Percentiles rank a stretch among this genome's conserved stretches.
Conservation (phyloP, 2,888 invertebrate genomes). For the Scelioninae gen. 2 region DNA sequence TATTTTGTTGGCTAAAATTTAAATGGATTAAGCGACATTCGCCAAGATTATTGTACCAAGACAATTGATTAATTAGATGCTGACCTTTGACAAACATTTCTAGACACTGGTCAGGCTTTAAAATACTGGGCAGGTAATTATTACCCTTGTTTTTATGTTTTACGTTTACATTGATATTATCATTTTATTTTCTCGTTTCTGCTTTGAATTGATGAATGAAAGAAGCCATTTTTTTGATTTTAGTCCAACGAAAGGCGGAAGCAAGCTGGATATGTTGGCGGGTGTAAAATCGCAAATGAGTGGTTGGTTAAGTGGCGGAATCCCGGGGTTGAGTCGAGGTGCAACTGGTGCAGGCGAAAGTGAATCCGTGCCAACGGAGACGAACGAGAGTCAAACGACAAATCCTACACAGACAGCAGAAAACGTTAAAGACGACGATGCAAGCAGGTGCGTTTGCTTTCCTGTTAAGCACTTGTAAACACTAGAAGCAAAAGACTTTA, state of each 20-base stretch:
- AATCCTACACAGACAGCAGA: slow-evolving; percentile 75
- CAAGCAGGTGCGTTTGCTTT: slow-evolving; percentile 77
- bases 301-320: slow-evolving; percentile 89
- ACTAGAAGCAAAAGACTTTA: slow-evolving; percentile 4
- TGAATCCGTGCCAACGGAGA: slow-evolving; percentile 71
- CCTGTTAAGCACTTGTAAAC: slow-evolving; percentile 14
- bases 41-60: slow-evolving; percentile 24
- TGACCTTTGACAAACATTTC: slow-evolving; percentile 44
- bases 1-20: no score
- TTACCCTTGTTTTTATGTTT: slow-evolving; percentile 27
- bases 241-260: slow-evolving; percentile 83
- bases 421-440: slow-evolving; percentile 85
- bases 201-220: neutral
- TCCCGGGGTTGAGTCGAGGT: slow-evolving; percentile 82
- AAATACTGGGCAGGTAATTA: slow-evolving; percentile 50
- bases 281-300: slow-evolving; percentile 89
- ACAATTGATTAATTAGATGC: slow-evolving; percentile 45
- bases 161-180: slow-evolving; percentile 10
- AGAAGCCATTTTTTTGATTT: slow-evolving; percentile 41
- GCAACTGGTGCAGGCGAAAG: slow-evolving; percentile 75
- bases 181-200: slow-evolving; percentile 19
- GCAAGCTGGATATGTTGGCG: slow-evolving; percentile 88
- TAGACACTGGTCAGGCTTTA: slow-evolving; percentile 49
- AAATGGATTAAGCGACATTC: neutral
- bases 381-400: slow-evolving; percentile 70